These are phyloP conservation scores for Fragum sueziense DNA, from an alignment of 2,888 invertebrate genomes.

Conservation along the genomic window DNA sequence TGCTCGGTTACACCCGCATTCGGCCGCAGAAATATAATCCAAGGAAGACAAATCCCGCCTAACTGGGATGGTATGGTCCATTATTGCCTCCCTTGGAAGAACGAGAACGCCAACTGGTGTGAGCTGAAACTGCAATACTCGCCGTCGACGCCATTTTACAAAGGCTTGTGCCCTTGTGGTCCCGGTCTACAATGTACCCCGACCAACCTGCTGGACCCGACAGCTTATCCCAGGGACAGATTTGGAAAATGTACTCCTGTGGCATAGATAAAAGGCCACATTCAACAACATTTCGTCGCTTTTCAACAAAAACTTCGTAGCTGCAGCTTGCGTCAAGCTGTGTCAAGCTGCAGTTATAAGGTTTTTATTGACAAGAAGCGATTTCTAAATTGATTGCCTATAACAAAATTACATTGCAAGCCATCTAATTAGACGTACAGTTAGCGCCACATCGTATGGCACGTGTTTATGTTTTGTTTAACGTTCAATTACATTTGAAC, in stretches of 20 bases:
- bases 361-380: too few species aligned
- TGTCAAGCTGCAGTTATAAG: too few species aligned
- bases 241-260: constrained; percentile 66
- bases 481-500: too few species aligned
- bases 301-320: too few species aligned
- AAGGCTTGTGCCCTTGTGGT: constrained; percentile 71
- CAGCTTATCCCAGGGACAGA: constrained; percentile 64
- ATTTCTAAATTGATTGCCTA: too few species aligned
- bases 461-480: too few species aligned
- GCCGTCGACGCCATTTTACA: constrained; percentile 54
- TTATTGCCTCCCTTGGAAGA: constrained; percentile 73
- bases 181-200: constrained; percentile 67
- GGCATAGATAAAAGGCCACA: background rate
- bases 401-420: too few species aligned
- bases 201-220: constrained; percentile 63
- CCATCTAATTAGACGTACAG: too few species aligned
- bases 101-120: constrained; percentile 70
- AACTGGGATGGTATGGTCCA: constrained; percentile 65
- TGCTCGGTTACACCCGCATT: constrained; percentile 67
- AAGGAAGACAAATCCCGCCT: constrained; percentile 45
- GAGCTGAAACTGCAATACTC: constrained; percentile 63
- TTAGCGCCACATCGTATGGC: too few species aligned
- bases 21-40: constrained; percentile 45
- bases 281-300: too few species aligned
- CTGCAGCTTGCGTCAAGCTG: too few species aligned